Percentiles rank a stretch among this genome's conserved stretches.
Conservation (phyloP, 1,140 invertebrate species). For the Lethrus apterus region DNA sequence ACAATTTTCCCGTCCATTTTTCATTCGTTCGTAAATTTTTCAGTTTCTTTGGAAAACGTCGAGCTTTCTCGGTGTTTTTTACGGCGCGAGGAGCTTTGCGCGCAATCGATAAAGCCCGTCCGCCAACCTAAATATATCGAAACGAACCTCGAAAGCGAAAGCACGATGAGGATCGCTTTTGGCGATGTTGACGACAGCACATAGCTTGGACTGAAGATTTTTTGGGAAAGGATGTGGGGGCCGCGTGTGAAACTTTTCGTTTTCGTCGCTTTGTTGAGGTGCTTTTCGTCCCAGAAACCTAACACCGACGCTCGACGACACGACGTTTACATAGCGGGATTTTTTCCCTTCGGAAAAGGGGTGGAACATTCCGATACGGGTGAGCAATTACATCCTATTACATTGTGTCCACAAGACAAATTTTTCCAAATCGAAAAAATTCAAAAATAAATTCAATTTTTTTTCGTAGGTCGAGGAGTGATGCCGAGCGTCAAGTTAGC, state of each 20-base stretch:
- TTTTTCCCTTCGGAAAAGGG: constrained; percentile 78
- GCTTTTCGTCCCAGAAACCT: constrained; percentile 44
- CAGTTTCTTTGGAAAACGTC: too few species aligned
- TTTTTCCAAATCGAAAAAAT: background rate
- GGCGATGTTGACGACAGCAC: too few species aligned
- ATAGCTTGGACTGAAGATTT: too few species aligned
- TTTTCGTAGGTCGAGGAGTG: constrained; percentile 69
- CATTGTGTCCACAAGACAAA: background rate
- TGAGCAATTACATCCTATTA: constrained; percentile 32
- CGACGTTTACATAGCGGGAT: constrained; percentile 85
- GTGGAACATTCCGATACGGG: constrained; percentile 62
- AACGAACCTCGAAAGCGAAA: too few species aligned
- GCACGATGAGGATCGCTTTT: too few species aligned
- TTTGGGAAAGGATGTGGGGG: too few species aligned
- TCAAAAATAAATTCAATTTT: background rate
- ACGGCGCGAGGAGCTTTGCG: too few species aligned
- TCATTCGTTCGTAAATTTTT: too few species aligned
- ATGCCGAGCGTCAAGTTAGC: constrained; percentile 90
- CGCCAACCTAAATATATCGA: too few species aligned
- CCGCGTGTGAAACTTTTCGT: constrained; percentile 5
- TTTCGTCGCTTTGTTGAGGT: constrained; percentile 13
- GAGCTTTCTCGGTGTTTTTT: too few species aligned
- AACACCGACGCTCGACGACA: constrained; percentile 48
- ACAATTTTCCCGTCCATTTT: too few species aligned
- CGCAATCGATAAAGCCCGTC: too few species aligned